A percentile compares a stretch with the other conserved stretches of the same genome.
These are phyloP conservation scores for Pempheris klunzingeri DNA, from an alignment of 2,797 vertebrate genomes.

Conservation along the genomic window DNA sequence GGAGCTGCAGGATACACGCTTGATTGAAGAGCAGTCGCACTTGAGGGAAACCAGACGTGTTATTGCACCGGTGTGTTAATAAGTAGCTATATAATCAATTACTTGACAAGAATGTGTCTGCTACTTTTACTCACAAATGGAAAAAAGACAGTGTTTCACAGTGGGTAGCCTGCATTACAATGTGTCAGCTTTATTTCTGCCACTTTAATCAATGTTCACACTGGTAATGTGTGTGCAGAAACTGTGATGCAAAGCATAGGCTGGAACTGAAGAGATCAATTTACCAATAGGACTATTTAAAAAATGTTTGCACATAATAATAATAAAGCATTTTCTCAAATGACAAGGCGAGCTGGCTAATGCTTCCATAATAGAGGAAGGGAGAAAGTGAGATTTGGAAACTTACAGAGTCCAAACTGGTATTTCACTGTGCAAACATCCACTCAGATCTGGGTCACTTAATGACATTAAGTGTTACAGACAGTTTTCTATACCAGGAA, in stretches of 20 bases:
- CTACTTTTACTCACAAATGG: constrained; percentile 44
- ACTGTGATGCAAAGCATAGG: neutral
- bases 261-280: constrained; percentile 23
- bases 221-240: constrained; percentile 2
- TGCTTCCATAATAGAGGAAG: neutral
- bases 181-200: constrained; percentile 30
- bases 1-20: constrained; percentile 21
- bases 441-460: constrained; percentile 38
- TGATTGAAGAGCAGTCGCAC: constrained; percentile 32
- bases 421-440: constrained; percentile 42
- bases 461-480: constrained; percentile 72
- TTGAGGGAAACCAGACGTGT: constrained; percentile 47
- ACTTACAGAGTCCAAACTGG: constrained; percentile 11
- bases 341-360: too few species aligned
- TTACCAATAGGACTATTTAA: neutral
- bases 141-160: constrained; percentile 30
- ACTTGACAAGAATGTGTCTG: constrained; percentile 39
- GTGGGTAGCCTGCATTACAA: constrained; percentile 12
- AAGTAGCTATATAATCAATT: constrained; percentile 55
- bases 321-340: too few species aligned
- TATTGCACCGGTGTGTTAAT: constrained; percentile 54
- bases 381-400: neutral
- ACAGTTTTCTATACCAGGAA: constrained; percentile 71
- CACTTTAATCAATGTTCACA: constrained; percentile 46
- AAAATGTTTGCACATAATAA: neutral